phyloP scores from a whole-genome alignment of 2,113 vertebrate genomes.

The Alouatta palliata region DNA sequence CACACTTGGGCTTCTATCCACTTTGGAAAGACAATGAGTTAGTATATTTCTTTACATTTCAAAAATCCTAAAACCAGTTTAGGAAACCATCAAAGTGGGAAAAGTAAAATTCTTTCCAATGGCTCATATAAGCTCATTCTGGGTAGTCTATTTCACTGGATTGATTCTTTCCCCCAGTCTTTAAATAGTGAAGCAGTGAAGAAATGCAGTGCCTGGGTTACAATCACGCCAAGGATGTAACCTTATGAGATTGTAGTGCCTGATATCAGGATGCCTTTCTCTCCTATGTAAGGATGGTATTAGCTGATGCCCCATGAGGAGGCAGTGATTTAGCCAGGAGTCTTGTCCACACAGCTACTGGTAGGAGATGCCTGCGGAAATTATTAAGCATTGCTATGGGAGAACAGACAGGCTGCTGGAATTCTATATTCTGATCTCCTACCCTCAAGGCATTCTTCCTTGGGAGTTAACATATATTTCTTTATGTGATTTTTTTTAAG shows the following conservation, averaged over 20 bases:
- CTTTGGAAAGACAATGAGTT: not conserved
- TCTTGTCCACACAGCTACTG: not conserved
- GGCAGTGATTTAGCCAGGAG: not conserved
- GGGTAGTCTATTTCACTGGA: not conserved
- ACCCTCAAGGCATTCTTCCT: not conserved
- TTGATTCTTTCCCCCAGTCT: not conserved
- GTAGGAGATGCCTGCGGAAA: not conserved
- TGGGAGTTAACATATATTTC: not conserved
- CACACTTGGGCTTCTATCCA: not conserved
- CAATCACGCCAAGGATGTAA: not conserved
- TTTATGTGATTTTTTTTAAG: not conserved
- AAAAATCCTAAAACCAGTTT: not conserved
- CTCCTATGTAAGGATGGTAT: not conserved
- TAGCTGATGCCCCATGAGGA: too few relatives aligned
- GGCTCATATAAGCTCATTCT: not conserved
- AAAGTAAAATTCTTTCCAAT: not conserved
- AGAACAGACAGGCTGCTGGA: not conserved
- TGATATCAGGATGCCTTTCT: not conserved
- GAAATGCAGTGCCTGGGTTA: not conserved
- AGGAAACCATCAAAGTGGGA: not conserved
- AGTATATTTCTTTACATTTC: not conserved
- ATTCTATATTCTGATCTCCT: not conserved
- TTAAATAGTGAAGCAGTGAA: not conserved
- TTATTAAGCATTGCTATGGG: not conserved
- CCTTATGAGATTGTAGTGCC: rapidly evolving